Evolutionary conservation across 2,113 vertebrate genomes (phyloP).

Genomic region (Periophthalmodon schlosseri): DNA sequence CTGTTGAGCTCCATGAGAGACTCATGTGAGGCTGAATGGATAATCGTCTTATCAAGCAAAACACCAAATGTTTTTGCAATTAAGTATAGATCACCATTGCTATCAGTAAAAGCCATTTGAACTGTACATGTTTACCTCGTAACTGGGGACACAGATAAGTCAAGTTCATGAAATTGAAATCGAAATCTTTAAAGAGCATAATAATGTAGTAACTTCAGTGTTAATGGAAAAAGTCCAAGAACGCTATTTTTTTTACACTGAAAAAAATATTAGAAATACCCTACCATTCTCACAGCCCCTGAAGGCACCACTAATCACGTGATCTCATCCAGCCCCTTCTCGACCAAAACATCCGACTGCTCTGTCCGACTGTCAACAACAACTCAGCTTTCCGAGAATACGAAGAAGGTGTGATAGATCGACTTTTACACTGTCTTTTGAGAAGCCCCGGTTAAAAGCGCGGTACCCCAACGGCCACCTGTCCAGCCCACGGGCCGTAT

Average conservation of each 20-base stretch:
- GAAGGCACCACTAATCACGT: conserved; percentile 46
- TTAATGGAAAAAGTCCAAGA: neutral
- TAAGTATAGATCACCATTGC: no score
- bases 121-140: no score
- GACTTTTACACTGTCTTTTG: conserved; percentile 5
- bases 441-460: neutral
- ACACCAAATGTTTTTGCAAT: no score
- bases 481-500: conserved; percentile 74
- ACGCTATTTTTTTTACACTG: neutral
- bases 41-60: no score
- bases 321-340: neutral
- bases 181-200: neutral
- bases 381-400: neutral
- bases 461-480: conserved; percentile 37
- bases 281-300: neutral
- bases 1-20: no score
- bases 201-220: neutral
- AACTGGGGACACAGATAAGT: no score
- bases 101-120: no score
- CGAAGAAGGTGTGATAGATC: neutral
- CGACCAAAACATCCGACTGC: conserved; percentile 32
- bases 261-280: neutral
- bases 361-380: conserved; percentile 47
- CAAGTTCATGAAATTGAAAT: no score
- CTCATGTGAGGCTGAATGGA: no score